Conservation (phyloP, 2,797 vertebrate genomes). For the Hapalemur alaotrensis region DNA sequence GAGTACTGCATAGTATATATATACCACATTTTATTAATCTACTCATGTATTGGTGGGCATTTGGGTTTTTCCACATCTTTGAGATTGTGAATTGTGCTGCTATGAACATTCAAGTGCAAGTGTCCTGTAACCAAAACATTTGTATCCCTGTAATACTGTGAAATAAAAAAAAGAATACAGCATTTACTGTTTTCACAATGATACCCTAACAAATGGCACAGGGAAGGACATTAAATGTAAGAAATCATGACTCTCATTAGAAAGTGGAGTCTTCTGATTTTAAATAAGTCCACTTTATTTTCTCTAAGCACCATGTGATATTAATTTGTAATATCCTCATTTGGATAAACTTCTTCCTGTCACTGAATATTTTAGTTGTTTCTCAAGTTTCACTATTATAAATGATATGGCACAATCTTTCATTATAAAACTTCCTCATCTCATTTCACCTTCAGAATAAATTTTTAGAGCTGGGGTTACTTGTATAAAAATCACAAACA, state of each 20-base stretch:
- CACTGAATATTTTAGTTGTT: not conserved
- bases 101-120: too few relatives aligned
- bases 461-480: not conserved
- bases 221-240: not conserved
- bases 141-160: too few relatives aligned
- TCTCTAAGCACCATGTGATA: not conserved
- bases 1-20: too few relatives aligned
- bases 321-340: not conserved
- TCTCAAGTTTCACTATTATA: not conserved
- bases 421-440: not conserved
- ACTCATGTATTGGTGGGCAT: too few relatives aligned
- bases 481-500: not conserved
- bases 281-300: not conserved
- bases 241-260: not conserved
- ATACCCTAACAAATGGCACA: not conserved
- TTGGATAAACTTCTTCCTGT: not conserved
- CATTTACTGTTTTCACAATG: not conserved
- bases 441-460: not conserved
- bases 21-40: too few relatives aligned
- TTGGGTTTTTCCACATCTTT: too few relatives aligned
- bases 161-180: not conserved
- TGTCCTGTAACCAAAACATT: too few relatives aligned
- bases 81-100: too few relatives aligned
- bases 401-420: not conserved
- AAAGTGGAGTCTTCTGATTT: not conserved